Evolutionary conservation across 2,797 vertebrate species (phyloP).

Genomic region (Pseudochaenichthys georgianus): DNA sequence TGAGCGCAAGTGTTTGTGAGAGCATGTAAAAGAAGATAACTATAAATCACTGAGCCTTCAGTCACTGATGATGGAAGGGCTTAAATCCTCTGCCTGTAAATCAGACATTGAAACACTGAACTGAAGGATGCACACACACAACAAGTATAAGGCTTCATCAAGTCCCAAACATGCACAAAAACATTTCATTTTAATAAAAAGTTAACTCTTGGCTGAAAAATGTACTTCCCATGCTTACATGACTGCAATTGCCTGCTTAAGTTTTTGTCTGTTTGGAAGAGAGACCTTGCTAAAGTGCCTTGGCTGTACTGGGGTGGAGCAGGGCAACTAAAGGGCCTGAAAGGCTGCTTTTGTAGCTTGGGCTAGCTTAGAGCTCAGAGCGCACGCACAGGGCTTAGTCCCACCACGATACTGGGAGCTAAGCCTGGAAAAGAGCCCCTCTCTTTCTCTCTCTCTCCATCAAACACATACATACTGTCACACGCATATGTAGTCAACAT

Average conservation of each 20-base stretch:
- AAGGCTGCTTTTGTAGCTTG: constrained; percentile 78
- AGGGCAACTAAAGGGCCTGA: constrained; percentile 71
- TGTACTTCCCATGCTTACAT: constrained; percentile 25
- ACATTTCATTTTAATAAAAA: not conserved
- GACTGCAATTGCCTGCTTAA: constrained; percentile 39
- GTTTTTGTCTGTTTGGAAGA: constrained; percentile 37
- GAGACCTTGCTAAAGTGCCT: constrained; percentile 56
- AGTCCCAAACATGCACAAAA: not conserved
- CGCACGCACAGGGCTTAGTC: constrained; percentile 78
- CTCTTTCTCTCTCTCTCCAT: constrained; percentile 52
- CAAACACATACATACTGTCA: constrained; percentile 39
- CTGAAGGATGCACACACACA: constrained; percentile 16
- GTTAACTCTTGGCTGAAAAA: constrained; percentile 9
- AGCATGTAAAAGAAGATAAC: constrained; percentile 42
- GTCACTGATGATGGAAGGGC: constrained; percentile 46
- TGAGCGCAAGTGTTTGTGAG: constrained; percentile 24
- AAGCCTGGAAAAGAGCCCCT: constrained; percentile 59
- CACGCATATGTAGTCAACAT: constrained; percentile 50
- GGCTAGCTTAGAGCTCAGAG: constrained; percentile 65
- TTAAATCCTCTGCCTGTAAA: constrained; percentile 52
- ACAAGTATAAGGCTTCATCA: not conserved
- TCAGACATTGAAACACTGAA: constrained; percentile 38
- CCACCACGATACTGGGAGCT: constrained; percentile 68
- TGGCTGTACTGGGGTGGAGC: constrained; percentile 68
- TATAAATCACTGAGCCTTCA: constrained; percentile 46